Percentiles rank a stretch among this genome's conserved stretches.
phyloP scores from a whole-genome alignment of 2,797 vertebrate genomes.

The Heterohyrax brucei region DNA sequence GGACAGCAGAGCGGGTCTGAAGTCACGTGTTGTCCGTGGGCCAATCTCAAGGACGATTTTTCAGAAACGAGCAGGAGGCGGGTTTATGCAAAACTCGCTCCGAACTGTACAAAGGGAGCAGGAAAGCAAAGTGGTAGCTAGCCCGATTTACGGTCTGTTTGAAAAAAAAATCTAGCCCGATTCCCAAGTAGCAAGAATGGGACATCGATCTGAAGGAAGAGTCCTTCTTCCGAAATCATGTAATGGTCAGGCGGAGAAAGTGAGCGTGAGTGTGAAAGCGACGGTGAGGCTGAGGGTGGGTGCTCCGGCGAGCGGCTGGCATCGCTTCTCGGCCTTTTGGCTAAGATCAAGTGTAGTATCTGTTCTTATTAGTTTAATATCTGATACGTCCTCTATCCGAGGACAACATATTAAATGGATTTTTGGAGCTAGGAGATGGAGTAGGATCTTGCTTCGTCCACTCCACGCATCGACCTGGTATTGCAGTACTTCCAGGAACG shows the following conservation, averaged over 20 bases:
- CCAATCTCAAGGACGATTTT: neutral
- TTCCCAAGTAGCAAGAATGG: fast-evolving
- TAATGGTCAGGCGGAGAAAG: fast-evolving
- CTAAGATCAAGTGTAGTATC: constrained; percentile 78
- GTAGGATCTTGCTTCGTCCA: constrained; percentile 87
- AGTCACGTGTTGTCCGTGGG: fast-evolving
- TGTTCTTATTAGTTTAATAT: constrained; percentile 86
- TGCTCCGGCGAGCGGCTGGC: fast-evolving
- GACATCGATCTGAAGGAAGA: fast-evolving
- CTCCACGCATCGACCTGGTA: constrained; percentile 71
- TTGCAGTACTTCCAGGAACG: constrained; percentile 76
- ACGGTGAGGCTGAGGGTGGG: fast-evolving
- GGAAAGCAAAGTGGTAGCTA: fast-evolving
- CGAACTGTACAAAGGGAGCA: fast-evolving
- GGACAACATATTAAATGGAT: constrained; percentile 85
- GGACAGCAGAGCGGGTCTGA: neutral
- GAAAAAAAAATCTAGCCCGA: fast-evolving
- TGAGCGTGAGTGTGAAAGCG: fast-evolving
- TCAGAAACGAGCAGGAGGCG: neutral
- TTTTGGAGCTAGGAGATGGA: constrained; percentile 86
- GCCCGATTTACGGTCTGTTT: neutral
- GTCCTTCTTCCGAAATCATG: fast-evolving
- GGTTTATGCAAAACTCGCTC: constrained; percentile 35
- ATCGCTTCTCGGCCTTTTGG: constrained; percentile 85
- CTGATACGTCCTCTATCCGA: constrained; percentile 85